Conservation (phyloP, 2,797 vertebrate genomes). For the Mormyrus hasselquistii region DNA sequence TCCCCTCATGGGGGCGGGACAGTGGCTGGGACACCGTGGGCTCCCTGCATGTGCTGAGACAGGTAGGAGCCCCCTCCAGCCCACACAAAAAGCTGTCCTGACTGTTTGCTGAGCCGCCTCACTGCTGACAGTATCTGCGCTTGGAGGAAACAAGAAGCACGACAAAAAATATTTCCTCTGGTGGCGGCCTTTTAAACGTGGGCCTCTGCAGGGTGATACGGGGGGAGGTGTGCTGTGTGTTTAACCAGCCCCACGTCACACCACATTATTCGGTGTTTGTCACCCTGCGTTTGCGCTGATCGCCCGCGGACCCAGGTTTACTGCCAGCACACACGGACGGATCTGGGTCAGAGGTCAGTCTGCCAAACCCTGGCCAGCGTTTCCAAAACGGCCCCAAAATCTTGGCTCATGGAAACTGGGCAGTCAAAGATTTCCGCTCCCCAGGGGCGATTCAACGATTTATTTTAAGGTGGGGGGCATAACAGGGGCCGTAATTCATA, state of each 20-base stretch:
- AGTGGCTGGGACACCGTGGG: conserved; percentile 72
- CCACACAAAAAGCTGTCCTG: neutral
- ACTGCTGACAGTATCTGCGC: neutral
- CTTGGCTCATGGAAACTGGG: neutral
- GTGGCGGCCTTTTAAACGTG: neutral
- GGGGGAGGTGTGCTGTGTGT: neutral
- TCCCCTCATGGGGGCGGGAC: conserved; percentile 63
- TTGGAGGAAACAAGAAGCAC: neutral
- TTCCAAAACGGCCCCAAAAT: neutral
- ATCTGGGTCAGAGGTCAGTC: neutral
- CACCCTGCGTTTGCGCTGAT: neutral
- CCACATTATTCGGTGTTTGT: neutral
- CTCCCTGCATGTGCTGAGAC: conserved; percentile 69
- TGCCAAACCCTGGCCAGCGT: neutral
- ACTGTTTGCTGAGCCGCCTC: neutral
- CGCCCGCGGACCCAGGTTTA: neutral
- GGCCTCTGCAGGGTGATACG: neutral
- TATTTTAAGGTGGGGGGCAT: neutral
- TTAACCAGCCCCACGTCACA: neutral
- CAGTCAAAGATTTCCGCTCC: neutral
- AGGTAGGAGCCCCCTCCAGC: conserved; percentile 49
- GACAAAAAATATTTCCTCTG: neutral
- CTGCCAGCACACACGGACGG: neutral
- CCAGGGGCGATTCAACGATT: neutral
- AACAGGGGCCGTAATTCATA: neutral